A percentile compares a stretch with the other conserved stretches of the same genome.
phyloP scores from a whole-genome alignment of 1,140 invertebrate genomes.

The Aphaenogaster rudis region DNA sequence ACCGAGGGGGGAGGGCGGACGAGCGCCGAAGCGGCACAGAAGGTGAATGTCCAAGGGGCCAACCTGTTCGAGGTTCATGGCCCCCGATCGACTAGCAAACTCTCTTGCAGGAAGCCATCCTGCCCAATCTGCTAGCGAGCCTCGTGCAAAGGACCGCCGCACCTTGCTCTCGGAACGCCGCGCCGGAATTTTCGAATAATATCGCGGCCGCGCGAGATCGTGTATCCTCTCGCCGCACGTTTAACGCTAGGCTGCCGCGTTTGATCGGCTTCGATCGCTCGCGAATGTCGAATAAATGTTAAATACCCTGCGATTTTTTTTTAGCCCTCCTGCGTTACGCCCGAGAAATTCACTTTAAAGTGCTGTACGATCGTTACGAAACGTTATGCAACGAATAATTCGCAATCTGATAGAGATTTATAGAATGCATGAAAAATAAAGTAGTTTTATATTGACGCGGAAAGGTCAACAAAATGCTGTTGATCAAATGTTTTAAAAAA shows the following conservation, averaged over 20 bases:
- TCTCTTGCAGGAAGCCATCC: conserved; percentile 81
- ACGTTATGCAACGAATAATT: conserved; percentile 5
- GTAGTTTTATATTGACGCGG: background rate
- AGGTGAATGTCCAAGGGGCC: conserved; percentile 87
- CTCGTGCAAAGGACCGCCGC: conserved; percentile 79
- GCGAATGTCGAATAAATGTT: background rate
- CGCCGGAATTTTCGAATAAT: conserved; percentile 36
- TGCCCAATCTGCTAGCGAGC: conserved; percentile 83
- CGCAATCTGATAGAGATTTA: background rate
- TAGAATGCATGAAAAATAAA: background rate
- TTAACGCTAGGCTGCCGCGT: background rate
- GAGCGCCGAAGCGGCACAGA: conserved; percentile 80
- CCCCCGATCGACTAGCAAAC: conserved; percentile 86
- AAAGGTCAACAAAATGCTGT: background rate
- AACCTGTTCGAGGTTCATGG: conserved; percentile 88
- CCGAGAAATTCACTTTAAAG: background rate
- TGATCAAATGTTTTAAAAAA: background rate
- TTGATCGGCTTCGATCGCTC: background rate
- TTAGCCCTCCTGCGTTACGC: background rate
- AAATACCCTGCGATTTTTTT: background rate
- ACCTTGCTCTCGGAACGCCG: conserved; percentile 47
- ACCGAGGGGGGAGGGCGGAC: conserved; percentile 68
- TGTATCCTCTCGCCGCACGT: background rate
- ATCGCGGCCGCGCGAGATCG: background rate
- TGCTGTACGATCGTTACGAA: too few species aligned